A percentile compares a stretch with the other conserved stretches of the same genome.
Conservation (phyloP, 2,888 invertebrate genomes). For the Parasteatoda lunata region DNA sequence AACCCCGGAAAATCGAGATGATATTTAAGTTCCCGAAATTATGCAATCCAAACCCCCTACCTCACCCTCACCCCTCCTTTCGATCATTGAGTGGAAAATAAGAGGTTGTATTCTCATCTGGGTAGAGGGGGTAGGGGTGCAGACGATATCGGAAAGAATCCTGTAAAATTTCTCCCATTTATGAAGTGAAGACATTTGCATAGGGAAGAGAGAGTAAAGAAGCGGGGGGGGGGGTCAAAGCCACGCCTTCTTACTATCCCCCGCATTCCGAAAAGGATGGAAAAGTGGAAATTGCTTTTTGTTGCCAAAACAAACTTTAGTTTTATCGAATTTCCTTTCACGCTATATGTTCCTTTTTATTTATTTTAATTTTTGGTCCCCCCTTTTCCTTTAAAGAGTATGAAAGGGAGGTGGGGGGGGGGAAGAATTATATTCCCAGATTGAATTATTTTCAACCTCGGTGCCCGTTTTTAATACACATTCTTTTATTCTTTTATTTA, state of each 20-base stretch:
- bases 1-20: conserved; percentile 45
- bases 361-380: conserved; percentile 4
- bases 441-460: conserved; percentile 64
- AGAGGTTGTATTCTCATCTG: conserved; percentile 49
- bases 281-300: conserved; percentile 60
- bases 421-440: conserved; percentile 65
- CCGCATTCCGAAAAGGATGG: conserved; percentile 34
- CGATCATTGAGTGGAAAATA: conserved; percentile 64
- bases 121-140: neutral
- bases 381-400: conserved; percentile 3
- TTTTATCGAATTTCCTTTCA: conserved; percentile 59
- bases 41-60: conserved; percentile 19
- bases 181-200: conserved; percentile 62
- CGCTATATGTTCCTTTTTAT: conserved; percentile 2
- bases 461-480: conserved; percentile 20
- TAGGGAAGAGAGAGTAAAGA: conserved; percentile 18
- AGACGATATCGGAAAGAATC: conserved; percentile 1
- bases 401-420: conserved; percentile 45
- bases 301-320: conserved; percentile 58
- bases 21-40: conserved; percentile 65
- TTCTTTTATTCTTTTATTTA: conserved; percentile 16
- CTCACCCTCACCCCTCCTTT: neutral
- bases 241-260: conserved; percentile 40
- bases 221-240: conserved; percentile 28
- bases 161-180: conserved; percentile 38